Evolutionary conservation across 1,140 invertebrate genomes (phyloP).

Genomic region (Calephelis virginiensis): DNA sequence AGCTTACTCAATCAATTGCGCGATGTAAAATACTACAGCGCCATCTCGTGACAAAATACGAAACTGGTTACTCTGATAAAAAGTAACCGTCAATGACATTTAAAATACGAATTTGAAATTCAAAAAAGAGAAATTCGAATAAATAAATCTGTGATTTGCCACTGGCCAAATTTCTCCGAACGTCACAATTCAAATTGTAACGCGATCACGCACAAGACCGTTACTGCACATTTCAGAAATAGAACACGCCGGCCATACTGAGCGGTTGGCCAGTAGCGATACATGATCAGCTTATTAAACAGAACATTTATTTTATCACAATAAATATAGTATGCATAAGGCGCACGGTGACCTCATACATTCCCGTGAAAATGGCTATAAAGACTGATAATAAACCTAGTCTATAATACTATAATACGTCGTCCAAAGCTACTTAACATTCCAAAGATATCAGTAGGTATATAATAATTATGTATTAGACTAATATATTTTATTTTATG

Average conservation of each 20-base stretch:
- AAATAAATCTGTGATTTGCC: conserved; percentile 42
- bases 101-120: conserved; percentile 48
- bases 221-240: conserved; percentile 76
- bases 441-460: background rate
- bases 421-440: conserved; percentile 12
- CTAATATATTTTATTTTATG: conserved; percentile 6
- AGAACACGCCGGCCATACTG: conserved; percentile 72
- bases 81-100: conserved; percentile 15
- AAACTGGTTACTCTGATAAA: background rate
- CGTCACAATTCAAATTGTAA: conserved; percentile 70
- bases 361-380: conserved; percentile 65
- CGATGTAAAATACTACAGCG: conserved; percentile 35
- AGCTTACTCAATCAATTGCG: conserved; percentile 32
- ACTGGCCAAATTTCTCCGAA: conserved; percentile 70
- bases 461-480: background rate
- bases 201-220: conserved; percentile 68
- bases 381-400: conserved; percentile 40
- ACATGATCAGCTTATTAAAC: conserved; percentile 68
- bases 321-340: conserved; percentile 65
- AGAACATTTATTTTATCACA: conserved; percentile 70
- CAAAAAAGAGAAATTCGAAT: conserved; percentile 65
- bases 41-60: conserved; percentile 35
- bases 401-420: conserved; percentile 31
- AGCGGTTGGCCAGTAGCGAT: conserved; percentile 62
- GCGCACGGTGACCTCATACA: conserved; percentile 52